Conservation (phyloP, 2,797 vertebrate genomes). For the Natrix natrix region DNA sequence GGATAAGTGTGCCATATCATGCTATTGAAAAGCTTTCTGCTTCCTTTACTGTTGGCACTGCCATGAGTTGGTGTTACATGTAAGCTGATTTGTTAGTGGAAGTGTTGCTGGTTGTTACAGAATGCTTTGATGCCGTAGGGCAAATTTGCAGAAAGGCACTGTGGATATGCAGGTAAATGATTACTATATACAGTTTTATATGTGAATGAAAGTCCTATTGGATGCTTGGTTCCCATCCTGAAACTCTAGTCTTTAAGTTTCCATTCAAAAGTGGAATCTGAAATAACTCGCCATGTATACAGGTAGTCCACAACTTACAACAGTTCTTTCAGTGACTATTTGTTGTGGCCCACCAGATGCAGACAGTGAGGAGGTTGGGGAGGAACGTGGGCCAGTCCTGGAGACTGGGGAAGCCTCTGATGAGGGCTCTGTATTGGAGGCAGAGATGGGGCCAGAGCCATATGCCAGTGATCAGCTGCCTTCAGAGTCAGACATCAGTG, state of each 20-base stretch:
- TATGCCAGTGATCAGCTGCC: too few species aligned
- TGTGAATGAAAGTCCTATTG: background rate
- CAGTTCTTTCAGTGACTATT: background rate
- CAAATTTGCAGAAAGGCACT: background rate
- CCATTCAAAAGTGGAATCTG: background rate
- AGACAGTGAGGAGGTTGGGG: too few species aligned
- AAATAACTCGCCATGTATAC: background rate
- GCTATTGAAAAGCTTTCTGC: conserved; percentile 43
- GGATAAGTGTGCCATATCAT: background rate
- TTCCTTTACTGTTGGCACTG: conserved; percentile 33
- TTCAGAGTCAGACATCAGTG: too few species aligned
- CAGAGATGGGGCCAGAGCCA: too few species aligned
- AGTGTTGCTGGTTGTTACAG: background rate
- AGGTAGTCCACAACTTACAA: background rate
- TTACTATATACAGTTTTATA: too few species aligned
- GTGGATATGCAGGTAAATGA: background rate
- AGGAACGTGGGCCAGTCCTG: too few species aligned
- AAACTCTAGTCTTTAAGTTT: background rate
- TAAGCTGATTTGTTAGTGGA: conserved; percentile 14
- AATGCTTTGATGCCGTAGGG: background rate
- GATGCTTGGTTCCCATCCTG: background rate
- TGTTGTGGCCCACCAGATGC: too few species aligned
- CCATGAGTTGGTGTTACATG: conserved; percentile 42
- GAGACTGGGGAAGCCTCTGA: too few species aligned
- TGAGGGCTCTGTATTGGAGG: too few species aligned